These are phyloP conservation scores for Hippolais icterina DNA, from an alignment of 2,113 vertebrate genomes.

Conservation along the genomic window DNA sequence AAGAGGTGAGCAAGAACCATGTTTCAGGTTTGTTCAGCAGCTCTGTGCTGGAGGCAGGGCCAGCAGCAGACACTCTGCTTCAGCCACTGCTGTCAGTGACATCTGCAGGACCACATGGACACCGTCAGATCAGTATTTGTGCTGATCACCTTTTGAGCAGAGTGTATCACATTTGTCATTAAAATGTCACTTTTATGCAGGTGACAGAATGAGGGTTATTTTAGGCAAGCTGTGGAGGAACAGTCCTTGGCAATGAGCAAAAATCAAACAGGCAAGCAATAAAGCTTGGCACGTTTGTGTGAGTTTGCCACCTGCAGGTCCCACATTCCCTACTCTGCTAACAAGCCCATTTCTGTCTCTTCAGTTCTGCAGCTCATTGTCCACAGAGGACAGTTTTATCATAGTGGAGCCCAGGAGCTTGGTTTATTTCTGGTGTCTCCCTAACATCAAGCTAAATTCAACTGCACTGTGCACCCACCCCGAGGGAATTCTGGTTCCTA, in stretches of 20 bases:
- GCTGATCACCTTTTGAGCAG: not conserved
- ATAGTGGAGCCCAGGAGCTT: not conserved
- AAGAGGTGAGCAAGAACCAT: not conserved
- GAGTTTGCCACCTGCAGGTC: not conserved
- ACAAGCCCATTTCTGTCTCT: not conserved
- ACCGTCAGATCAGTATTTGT: not conserved
- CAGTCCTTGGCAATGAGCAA: not conserved
- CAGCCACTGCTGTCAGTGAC: not conserved
- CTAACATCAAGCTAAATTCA: not conserved
- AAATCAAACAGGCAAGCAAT: not conserved
- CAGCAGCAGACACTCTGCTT: not conserved
- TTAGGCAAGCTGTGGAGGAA: not conserved
- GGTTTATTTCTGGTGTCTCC: not conserved
- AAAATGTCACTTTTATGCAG: not conserved
- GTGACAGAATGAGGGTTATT: not conserved
- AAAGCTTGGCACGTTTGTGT: not conserved
- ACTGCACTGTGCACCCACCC: fast-evolving
- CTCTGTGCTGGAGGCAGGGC: not conserved
- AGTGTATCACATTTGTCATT: not conserved
- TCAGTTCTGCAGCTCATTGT: not conserved
- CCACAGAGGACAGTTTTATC: fast-evolving
- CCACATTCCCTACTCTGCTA: not conserved
- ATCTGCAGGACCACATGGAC: not conserved
- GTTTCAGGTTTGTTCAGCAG: not conserved
- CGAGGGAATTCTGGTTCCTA: not conserved